Evolutionary conservation across 2,888 invertebrate genomes (phyloP).

Genomic region (Adela reaumurella): DNA sequence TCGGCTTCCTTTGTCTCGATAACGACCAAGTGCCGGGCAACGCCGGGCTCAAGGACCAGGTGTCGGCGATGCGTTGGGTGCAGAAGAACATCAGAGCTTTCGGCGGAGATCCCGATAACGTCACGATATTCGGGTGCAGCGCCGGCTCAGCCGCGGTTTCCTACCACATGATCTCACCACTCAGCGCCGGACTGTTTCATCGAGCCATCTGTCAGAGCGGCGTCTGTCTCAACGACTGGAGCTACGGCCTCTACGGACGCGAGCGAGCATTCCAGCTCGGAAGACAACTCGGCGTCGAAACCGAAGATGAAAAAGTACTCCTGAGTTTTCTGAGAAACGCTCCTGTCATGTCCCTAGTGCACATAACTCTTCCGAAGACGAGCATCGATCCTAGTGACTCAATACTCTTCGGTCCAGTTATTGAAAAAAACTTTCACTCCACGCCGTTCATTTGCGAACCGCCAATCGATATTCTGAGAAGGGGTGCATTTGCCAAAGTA

Average conservation of each 20-base stretch:
- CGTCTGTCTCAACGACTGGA: slow-evolving; percentile 43
- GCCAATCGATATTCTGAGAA: slow-evolving; percentile 25
- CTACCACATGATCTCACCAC: slow-evolving; percentile 35
- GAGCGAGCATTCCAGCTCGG: slow-evolving; percentile 42
- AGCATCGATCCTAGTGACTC: slow-evolving; percentile 26
- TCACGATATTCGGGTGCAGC: slow-evolving; percentile 48
- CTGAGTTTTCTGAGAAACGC: slow-evolving; percentile 27
- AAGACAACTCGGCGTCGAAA: slow-evolving; percentile 34
- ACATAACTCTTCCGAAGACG: slow-evolving; percentile 28
- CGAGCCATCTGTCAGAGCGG: slow-evolving; percentile 53
- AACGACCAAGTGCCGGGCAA: slow-evolving; percentile 46
- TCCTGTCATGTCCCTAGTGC: slow-evolving; percentile 29
- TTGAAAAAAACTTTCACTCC: slow-evolving; percentile 29
- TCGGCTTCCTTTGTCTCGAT: slow-evolving; percentile 45
- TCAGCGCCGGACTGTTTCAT: slow-evolving; percentile 38
- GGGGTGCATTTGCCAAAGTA: slow-evolving; percentile 24
- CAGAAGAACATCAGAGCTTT: slow-evolving; percentile 38
- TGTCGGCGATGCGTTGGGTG: slow-evolving; percentile 46
- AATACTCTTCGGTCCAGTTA: slow-evolving; percentile 39
- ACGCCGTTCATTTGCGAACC: slow-evolving; percentile 29
- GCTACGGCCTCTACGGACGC: slow-evolving; percentile 23
- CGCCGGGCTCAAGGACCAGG: slow-evolving; percentile 48
- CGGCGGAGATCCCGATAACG: slow-evolving; percentile 37
- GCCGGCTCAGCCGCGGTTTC: slow-evolving; percentile 40
- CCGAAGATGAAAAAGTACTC: slow-evolving; percentile 31